Percentiles rank a stretch among this genome's conserved stretches.
phyloP scores from a whole-genome alignment of 2,797 vertebrate species.

The Diglossa cyanea region DNA sequence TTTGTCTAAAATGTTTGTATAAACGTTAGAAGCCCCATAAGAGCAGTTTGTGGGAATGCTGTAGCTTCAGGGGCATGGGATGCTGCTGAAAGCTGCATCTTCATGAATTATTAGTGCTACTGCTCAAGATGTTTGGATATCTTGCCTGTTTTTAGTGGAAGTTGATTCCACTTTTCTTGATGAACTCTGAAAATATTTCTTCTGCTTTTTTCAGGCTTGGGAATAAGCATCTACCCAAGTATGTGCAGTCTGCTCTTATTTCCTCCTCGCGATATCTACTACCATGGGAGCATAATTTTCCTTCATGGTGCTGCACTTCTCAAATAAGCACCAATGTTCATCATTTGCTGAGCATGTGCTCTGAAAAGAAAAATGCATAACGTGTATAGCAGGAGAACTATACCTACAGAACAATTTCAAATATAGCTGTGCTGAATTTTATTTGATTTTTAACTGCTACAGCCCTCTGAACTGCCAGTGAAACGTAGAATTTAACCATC shows the following conservation, averaged over 20 bases:
- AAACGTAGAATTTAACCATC: not conserved
- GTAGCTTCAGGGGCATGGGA: not conserved
- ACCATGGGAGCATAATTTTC: not conserved
- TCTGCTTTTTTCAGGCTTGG: not conserved
- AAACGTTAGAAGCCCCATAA: not conserved
- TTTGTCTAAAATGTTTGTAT: not conserved
- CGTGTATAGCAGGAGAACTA: rapidly evolving
- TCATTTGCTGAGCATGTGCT: not conserved
- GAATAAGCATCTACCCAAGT: not conserved
- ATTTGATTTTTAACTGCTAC: not conserved
- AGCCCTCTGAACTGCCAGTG: not conserved
- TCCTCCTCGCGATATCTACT: not conserved
- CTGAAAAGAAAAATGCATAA: not conserved
- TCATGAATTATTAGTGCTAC: not conserved
- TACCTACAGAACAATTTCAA: not conserved
- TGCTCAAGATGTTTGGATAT: not conserved
- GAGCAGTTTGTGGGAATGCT: not conserved
- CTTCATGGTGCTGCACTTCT: not conserved
- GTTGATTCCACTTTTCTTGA: not conserved
- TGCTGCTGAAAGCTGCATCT: not conserved
- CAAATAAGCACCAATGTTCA: not conserved
- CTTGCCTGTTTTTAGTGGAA: not conserved
- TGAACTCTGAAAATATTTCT: not conserved
- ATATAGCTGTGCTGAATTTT: not conserved
- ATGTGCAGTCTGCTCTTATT: not conserved